Percentiles rank a stretch among this genome's conserved stretches.
These are phyloP conservation scores for Patiria miniata DNA, from an alignment of 35 echinoderm and acorn worm species.

Conservation along the genomic window DNA sequence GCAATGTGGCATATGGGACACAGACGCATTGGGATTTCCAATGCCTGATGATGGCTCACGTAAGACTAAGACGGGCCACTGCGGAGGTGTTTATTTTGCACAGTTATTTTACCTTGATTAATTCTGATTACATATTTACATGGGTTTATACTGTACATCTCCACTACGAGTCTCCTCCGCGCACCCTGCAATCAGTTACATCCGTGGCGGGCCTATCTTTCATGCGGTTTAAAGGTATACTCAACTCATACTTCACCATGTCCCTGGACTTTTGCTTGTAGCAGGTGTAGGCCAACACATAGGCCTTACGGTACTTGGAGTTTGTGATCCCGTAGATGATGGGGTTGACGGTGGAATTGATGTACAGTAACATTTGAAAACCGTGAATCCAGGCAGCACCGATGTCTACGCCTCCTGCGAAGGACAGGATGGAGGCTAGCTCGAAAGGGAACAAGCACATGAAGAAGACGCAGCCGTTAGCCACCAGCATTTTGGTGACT, in stretches of 20 bases:
- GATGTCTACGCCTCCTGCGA: not conserved
- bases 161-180: slow-evolving; percentile 4
- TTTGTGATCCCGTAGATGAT: slow-evolving; percentile 72
- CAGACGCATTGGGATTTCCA: too few relatives aligned
- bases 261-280: not conserved
- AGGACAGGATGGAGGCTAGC: slow-evolving; percentile 13
- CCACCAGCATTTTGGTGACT: slow-evolving; percentile 66
- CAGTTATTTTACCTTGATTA: too few relatives aligned
- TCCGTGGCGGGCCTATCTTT: not conserved
- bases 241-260: slow-evolving; percentile 3
- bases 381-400: not conserved
- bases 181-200: not conserved
- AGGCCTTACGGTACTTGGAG: slow-evolving; percentile 51
- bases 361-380: slow-evolving; percentile 53
- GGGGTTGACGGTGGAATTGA: slow-evolving; percentile 69
- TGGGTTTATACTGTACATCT: too few relatives aligned
- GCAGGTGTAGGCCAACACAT: slow-evolving; percentile 34
- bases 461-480: slow-evolving; percentile 67
- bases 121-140: too few relatives aligned
- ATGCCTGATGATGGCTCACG: too few relatives aligned
- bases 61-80: too few relatives aligned
- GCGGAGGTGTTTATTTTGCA: too few relatives aligned
- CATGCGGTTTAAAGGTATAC: slow-evolving; percentile 15
- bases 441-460: slow-evolving; percentile 68
- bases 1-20: too few relatives aligned